phyloP scores from a whole-genome alignment of 2,113 vertebrate genomes.

The Xiphophorus maculatus region DNA sequence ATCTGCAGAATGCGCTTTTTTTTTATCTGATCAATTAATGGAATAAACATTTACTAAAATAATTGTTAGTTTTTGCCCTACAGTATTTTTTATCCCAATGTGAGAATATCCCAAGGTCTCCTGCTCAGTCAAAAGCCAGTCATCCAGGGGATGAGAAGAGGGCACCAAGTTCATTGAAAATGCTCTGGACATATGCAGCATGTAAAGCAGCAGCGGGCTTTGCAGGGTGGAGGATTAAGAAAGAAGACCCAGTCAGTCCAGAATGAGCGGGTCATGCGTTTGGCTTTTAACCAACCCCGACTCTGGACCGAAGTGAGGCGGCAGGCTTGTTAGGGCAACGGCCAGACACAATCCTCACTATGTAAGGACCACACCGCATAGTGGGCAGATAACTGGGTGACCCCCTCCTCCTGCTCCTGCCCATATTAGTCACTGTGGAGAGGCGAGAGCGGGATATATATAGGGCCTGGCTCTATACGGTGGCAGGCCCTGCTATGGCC shows the following conservation, averaged over 20 bases:
- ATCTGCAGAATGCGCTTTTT: too few relatives aligned
- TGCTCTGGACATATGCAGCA: not conserved
- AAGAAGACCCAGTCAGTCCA: conserved; percentile 4
- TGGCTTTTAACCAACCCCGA: conserved; percentile 31
- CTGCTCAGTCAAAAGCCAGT: not conserved
- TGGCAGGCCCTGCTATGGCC: conserved; percentile 48
- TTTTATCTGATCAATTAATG: too few relatives aligned
- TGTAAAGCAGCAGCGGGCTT: not conserved
- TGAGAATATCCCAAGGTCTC: not conserved
- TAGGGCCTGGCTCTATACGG: conserved; percentile 56
- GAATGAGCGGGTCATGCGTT: conserved; percentile 44
- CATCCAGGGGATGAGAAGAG: not conserved
- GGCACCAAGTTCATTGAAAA: not conserved
- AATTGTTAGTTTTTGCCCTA: too few relatives aligned
- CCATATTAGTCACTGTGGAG: conserved; percentile 77
- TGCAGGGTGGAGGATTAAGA: conserved; percentile 8
- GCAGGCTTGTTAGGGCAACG: conserved; percentile 69
- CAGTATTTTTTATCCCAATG: not conserved
- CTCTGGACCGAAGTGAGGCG: conserved; percentile 21
- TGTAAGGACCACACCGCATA: conserved; percentile 68
- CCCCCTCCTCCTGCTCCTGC: conserved; percentile 44
- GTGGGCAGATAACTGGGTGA: conserved; percentile 56
- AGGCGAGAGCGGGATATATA: conserved; percentile 72
- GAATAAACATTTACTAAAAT: too few relatives aligned
- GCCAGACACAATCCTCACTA: conserved; percentile 74